Evolutionary conservation across 1,140 invertebrate genomes (phyloP), one percentile per base, ranked within the genome.

Genomic region (Drosophila pachea): DNA sequence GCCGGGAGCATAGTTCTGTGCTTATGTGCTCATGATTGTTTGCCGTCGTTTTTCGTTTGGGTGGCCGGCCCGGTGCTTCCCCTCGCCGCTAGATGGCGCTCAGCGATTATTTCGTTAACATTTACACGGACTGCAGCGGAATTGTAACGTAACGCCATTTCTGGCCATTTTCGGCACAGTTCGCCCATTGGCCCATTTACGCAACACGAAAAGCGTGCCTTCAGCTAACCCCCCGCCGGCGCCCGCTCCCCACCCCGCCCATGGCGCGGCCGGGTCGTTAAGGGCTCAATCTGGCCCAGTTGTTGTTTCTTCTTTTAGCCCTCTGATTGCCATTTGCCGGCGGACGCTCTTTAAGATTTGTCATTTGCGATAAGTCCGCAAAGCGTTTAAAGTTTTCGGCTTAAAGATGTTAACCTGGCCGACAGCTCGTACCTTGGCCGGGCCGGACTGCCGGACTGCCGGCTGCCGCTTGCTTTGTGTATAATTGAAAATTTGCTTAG

Each of bases 41-140:
- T 65, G 54, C 45, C 49, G 58, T 49, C 49, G 53, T 31, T 33
- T 16, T 38, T 38, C 43, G 35, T 53, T 54, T 38, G 7, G 7
- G 36, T 43, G 7, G 4, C 9, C 5, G 16, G 7, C 9, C 7
- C n/a, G 1, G 36, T 16, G 31, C 43, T 16, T 7, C 48, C 43
- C 62, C 67, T 55, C n/a, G 67, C 12, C 49, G 43, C 49, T 49
- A 79, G 73, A 79, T 81, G 66, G 74, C 71, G 59, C 55, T 65
- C 5, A n/a, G 69, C 68, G 77, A 79, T 79, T 79, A 81, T 81
- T 73, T 81, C 74, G 77, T 73, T 79, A 81, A 69, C 77, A 76
- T 81, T 79, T 81, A 79, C 76, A 76, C 73, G 77, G 68, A 73
- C 62, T 81, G 69, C 77, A 81, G 64, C 63, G 59, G 76, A 79